Conservation (phyloP, 2,888 invertebrate species). For the Dicycla oo region DNA sequence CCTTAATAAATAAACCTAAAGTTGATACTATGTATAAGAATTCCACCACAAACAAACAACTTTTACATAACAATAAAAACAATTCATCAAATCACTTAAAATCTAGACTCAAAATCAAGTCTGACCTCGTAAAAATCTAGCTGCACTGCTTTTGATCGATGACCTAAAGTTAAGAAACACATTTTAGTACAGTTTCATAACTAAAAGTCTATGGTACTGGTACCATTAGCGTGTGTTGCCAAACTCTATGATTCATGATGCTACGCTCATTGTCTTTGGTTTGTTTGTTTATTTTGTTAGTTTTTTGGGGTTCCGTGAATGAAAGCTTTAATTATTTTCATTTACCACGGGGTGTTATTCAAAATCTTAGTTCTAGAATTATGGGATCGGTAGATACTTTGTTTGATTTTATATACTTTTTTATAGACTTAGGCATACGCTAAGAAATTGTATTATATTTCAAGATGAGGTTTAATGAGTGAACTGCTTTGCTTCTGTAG, state of each 20-base stretch:
- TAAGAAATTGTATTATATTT: too few relatives aligned
- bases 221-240: conserved; percentile 80
- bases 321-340: neutral
- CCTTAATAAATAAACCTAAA: neutral
- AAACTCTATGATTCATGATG: conserved; percentile 83
- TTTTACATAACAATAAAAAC: conserved; percentile 7
- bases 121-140: conserved; percentile 34
- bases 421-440: too few relatives aligned
- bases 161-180: conserved; percentile 59
- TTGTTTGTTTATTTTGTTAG: conserved; percentile 66
- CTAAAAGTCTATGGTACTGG: conserved; percentile 63
- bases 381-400: too few relatives aligned
- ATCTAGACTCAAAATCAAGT: conserved; percentile 36
- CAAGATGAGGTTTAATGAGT: too few relatives aligned
- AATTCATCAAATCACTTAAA: conserved; percentile 31
- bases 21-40: neutral
- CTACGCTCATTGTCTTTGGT: conserved; percentile 77
- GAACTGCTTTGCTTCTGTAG: too few relatives aligned
- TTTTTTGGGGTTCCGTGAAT: conserved; percentile 59
- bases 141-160: conserved; percentile 43
- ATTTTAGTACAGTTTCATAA: conserved; percentile 77
- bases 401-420: too few relatives aligned
- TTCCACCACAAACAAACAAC: neutral
- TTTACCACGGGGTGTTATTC: neutral
- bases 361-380: too few relatives aligned